Evolutionary conservation across 2,888 invertebrate genomes (phyloP).

Genomic region (Habrosyne pyritoides): DNA sequence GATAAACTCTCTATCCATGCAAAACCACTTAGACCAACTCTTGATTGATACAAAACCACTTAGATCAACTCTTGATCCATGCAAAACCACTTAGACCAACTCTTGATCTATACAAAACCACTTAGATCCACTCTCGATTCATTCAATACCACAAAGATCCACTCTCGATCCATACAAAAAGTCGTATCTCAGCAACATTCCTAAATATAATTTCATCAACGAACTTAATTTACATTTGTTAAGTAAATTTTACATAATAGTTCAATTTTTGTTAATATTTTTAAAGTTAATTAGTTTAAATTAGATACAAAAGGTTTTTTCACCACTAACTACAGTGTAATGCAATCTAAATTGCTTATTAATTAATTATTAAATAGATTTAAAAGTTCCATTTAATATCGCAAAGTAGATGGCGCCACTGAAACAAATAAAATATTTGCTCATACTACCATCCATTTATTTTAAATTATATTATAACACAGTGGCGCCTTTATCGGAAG

Average conservation of each 20-base stretch:
- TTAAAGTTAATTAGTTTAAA: not conserved
- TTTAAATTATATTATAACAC: too few relatives aligned
- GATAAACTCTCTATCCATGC: too few relatives aligned
- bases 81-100: too few relatives aligned
- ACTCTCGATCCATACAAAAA: not conserved
- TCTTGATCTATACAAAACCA: not conserved
- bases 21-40: too few relatives aligned
- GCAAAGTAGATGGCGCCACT: too few relatives aligned
- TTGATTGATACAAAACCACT: not conserved
- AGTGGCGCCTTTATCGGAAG: too few relatives aligned
- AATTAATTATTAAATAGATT: too few relatives aligned
- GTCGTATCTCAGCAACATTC: conserved; percentile 4
- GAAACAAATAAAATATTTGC: too few relatives aligned
- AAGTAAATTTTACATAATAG: conserved; percentile 8
- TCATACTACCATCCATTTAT: too few relatives aligned
- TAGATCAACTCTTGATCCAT: not conserved
- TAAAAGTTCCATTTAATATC: too few relatives aligned
- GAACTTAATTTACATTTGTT: conserved; percentile 13
- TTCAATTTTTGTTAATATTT: conserved; percentile 1
- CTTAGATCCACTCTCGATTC: not conserved
- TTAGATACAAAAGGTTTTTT: too few relatives aligned
- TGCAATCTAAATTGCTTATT: not conserved
- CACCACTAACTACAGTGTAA: not conserved
- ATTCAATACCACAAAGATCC: too few relatives aligned
- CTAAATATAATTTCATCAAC: not conserved